A percentile compares a stretch with the other conserved stretches of the same genome.
These are phyloP conservation scores for Arenaria interpres DNA, from an alignment of 2,113 vertebrate species.

Conservation along the genomic window DNA sequence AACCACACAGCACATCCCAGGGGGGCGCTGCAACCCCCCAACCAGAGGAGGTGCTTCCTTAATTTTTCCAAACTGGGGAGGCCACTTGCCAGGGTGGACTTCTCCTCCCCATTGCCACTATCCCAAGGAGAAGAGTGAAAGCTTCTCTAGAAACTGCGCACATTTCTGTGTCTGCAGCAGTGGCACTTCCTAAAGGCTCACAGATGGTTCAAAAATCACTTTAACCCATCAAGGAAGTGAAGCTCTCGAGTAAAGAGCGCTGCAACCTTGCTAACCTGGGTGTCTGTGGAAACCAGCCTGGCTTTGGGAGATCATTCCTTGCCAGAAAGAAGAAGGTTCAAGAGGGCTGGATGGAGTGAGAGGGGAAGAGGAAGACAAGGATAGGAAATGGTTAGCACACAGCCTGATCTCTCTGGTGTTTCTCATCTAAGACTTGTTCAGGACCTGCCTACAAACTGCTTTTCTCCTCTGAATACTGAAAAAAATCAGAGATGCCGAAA, in stretches of 20 bases:
- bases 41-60: neutral
- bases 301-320: neutral
- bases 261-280: neutral
- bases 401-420: neutral
- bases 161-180: neutral
- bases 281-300: neutral
- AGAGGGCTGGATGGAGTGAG: neutral
- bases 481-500: neutral
- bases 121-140: neutral
- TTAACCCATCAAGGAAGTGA: neutral
- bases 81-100: neutral
- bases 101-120: neutral
- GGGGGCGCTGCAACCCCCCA: neutral
- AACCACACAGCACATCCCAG: neutral
- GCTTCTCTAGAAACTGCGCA: neutral
- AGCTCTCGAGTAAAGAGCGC: accelerated
- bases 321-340: neutral
- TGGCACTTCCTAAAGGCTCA: neutral
- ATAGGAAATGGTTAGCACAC: neutral
- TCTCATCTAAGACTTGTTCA: neutral
- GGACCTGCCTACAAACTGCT: neutral
- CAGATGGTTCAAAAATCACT: accelerated
- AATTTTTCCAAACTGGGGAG: neutral
- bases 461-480: neutral
- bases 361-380: neutral